Evolutionary conservation across 2,888 invertebrate species (phyloP), one percentile per base, ranked within the genome.

Genomic region (Andrena bucephala): DNA sequence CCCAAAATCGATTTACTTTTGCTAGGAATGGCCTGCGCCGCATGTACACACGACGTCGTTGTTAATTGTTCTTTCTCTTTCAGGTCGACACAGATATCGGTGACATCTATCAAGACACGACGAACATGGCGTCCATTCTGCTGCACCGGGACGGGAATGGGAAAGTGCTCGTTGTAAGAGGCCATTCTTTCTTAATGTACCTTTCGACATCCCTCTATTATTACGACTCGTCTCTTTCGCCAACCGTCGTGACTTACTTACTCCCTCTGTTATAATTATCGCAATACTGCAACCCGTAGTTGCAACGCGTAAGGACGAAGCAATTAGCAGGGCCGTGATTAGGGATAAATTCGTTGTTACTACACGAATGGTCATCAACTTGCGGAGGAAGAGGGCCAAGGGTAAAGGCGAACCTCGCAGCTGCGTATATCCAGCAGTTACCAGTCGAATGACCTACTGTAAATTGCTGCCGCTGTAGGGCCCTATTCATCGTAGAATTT

Each of bases 21-120:
- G 50, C 59, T 57, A 29, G 48, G 20, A 60, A 73, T 81, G 77
- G 77, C 33, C 50, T 13, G 29, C 29, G 29, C 36, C 7, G 29
- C 29, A 6, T 29, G 42, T 5, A 42, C 42, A 42, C 5, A 42
- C 16, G 4, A 57, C 8, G 27, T 42, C 24, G 13, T 65, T 75
- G 31, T 65, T 72, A 76, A 87, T 85, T 77, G 75, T 86, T 76
- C 42, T 48, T 68, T 48, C 68, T 67, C 62, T 89, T 87, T 52
- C 95, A 95, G 92, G 91, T 95, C 81, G 95, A 95, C 71, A 96
- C 96, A 89, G 96, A 97, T 82, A 95, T 98, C 80, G 98, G 98
- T 20, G 97, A 98, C 85, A 95, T 97, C 60, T 98, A 97, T 94
- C 98, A 98, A 94, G 98, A 98, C 94, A 96, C 97, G 91, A 95